Base-by-base conservation (phyloP, 2,888 invertebrate genomes). In the Philopedon plagiatum region DNA sequence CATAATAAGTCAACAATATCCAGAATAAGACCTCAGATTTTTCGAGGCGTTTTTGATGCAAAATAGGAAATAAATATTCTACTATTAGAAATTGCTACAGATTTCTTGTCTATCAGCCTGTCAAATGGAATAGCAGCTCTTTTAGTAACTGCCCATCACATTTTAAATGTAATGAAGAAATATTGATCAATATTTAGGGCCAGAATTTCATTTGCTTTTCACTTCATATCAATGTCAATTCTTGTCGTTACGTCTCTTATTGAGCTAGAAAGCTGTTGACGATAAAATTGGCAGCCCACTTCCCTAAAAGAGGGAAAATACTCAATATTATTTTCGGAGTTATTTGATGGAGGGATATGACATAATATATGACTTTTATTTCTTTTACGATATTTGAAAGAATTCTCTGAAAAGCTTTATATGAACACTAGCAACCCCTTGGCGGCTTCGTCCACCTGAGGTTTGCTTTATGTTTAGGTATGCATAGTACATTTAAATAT, bases 261-360 rank as follows among this genome's bases (percentile, higher is more conserved):
- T 61, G 68, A 54, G 51, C 68, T 46, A 51, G 58, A 68, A 61
- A 60, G 68, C 44, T 39, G 51, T 61, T 61, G 70, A 64, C 64
- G 70, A 39, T 64, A 56, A 70, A 64, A 70, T 70, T 70, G 70
- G 64, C 70, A 70, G 64, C 58, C 64, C 34, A 70, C 70, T 70
- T 58, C 58, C 64, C 23, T 23, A 51, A 34, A 49, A 64, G 70
- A 63, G 39, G 44, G 51, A 64, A 69, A 70, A 64, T 70, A 64
- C 46, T 60, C 39, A 54, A 37, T 49, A 51, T 62, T 63, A 56
- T 69, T 63, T 56, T 63, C 56, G 34, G 34, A 56, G 68, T 69
- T 56, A 69, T 69, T 69, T 69, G 57, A 69, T 62, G 56, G 62
- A 57, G 44, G 32, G 34, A 63, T 63, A 63, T 69, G 69, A 62